A percentile compares a stretch with the other conserved stretches of the same genome.
Evolutionary conservation across 2,888 invertebrate genomes (phyloP).

Genomic region (Agrochola macilenta): DNA sequence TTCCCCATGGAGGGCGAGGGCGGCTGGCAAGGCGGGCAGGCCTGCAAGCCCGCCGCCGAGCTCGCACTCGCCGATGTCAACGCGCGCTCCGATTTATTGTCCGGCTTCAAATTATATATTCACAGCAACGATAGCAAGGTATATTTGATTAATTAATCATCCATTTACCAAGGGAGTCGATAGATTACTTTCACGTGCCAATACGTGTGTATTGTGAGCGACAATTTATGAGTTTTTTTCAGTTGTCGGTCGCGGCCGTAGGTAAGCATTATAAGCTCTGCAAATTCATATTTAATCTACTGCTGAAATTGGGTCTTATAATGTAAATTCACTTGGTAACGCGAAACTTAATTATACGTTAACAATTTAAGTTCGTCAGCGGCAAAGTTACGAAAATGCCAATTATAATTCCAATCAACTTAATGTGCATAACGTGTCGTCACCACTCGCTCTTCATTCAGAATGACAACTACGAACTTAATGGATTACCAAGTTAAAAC

Average conservation of each 20-base stretch:
- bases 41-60: conserved; percentile 99
- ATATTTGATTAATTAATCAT: conserved; percentile 67
- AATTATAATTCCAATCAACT: conserved; percentile 79
- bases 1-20: conserved; percentile 99
- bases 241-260: conserved; percentile 9
- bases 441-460: conserved; percentile 61
- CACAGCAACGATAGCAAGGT: conserved; percentile 99
- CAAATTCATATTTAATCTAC: conserved; percentile 40
- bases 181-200: conserved; percentile 57
- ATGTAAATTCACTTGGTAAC: conserved; percentile 42
- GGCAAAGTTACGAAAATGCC: conserved; percentile 65
- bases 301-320: conserved; percentile 35
- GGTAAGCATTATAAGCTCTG: not conserved
- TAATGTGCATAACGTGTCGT: conserved; percentile 77
- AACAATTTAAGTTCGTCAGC: conserved; percentile 43
- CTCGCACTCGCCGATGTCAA: conserved; percentile 99
- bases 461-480: conserved; percentile 75
- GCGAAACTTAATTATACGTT: conserved; percentile 48
- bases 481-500: conserved; percentile 78
- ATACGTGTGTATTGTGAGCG: conserved; percentile 54
- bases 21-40: conserved; percentile 99
- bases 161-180: conserved; percentile 50
- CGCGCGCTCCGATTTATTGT: conserved; percentile 95
- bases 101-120: conserved; percentile 97
- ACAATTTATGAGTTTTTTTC: conserved; percentile 53